A percentile compares a stretch with the other conserved stretches of the same genome.
phyloP scores from a whole-genome alignment of 2,797 vertebrate species.

The Crenuchus spilurus region DNA sequence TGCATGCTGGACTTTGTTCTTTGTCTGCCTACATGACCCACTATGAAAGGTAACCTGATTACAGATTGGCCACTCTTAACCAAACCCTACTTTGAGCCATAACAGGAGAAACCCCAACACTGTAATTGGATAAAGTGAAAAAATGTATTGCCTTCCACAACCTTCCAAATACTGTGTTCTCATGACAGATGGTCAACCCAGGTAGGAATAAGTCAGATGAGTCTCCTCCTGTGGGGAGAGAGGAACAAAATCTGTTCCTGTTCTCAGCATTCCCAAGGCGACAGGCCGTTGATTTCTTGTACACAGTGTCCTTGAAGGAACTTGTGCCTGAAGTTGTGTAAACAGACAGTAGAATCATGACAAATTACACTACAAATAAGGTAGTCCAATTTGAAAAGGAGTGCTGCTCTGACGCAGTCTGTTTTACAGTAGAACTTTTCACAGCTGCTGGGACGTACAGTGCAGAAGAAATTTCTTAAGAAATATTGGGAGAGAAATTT shows the following conservation, averaged over 20 bases:
- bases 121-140: not conserved
- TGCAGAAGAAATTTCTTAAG: not conserved
- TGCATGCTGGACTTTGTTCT: not conserved
- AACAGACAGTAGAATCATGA: not conserved
- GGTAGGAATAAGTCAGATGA: slow-evolving; percentile 40
- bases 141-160: not conserved
- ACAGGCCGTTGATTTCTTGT: slow-evolving; percentile 6
- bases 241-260: slow-evolving; percentile 42
- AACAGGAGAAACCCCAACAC: not conserved
- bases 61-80: not conserved
- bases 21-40: not conserved
- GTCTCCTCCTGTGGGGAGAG: slow-evolving; percentile 17
- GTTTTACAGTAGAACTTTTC: not conserved
- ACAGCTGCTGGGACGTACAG: not conserved
- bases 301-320: slow-evolving; percentile 42
- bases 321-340: not conserved
- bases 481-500: not conserved
- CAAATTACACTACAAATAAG: not conserved
- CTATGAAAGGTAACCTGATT: not conserved
- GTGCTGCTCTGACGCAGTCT: not conserved
- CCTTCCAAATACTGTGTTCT: not conserved
- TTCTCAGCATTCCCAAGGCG: slow-evolving; percentile 1
- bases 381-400: not conserved
- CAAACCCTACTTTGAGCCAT: not conserved
- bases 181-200: slow-evolving; percentile 51